Evolutionary conservation across 2,888 invertebrate species (phyloP).

Genomic region (Yponomeuta evonymella): DNA sequence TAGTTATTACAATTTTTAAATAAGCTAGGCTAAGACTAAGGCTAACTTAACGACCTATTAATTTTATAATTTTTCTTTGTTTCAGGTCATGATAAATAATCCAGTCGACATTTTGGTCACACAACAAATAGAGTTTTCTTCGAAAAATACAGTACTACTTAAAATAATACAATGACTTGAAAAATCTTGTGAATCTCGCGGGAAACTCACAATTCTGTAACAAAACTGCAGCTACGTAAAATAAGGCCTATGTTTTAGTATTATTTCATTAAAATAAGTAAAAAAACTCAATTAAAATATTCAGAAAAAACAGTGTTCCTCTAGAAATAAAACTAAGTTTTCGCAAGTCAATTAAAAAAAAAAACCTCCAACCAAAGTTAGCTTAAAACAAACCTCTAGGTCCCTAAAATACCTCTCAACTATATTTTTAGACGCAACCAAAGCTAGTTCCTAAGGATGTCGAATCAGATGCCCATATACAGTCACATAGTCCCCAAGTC

Average conservation of each 20-base stretch:
- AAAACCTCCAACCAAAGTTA: constrained; percentile 40
- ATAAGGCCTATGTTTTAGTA: constrained; percentile 39
- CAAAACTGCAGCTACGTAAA: constrained; percentile 18
- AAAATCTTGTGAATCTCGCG: constrained; percentile 27
- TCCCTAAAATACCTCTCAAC: constrained; percentile 22
- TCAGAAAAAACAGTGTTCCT: constrained; percentile 50
- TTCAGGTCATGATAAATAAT: neutral
- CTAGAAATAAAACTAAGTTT: constrained; percentile 43
- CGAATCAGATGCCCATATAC: constrained; percentile 70
- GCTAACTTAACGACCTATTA: neutral
- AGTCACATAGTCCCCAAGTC: constrained; percentile 70
- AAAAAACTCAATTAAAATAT: constrained; percentile 20
- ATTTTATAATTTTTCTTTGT: neutral
- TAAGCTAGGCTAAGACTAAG: no score
- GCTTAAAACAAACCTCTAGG: constrained; percentile 27
- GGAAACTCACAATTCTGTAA: constrained; percentile 15
- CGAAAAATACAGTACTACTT: neutral
- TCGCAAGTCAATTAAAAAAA: constrained; percentile 48
- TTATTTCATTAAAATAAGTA: neutral
- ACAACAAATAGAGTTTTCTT: neutral
- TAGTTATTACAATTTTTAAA: no score
- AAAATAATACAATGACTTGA: constrained; percentile 21
- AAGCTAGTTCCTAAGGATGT: constrained; percentile 63
- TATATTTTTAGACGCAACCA: constrained; percentile 43
- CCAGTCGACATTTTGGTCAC: neutral